A percentile compares a stretch with the other conserved stretches of the same genome.
These are phyloP conservation scores for Microctenopoma stevenorrisi DNA, from an alignment of 2,797 vertebrate genomes.

Conservation along the genomic window DNA sequence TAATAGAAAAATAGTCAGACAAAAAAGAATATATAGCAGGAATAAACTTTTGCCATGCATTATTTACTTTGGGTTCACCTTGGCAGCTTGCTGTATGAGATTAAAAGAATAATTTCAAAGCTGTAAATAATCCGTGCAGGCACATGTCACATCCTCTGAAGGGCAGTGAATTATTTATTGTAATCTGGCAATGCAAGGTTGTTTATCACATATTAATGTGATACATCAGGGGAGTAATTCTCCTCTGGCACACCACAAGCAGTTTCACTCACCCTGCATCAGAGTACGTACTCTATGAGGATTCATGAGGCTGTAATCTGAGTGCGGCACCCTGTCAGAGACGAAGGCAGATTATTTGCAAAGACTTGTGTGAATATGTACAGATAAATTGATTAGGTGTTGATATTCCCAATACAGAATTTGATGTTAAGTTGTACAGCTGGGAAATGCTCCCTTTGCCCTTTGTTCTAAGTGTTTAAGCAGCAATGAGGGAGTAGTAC, in stretches of 20 bases:
- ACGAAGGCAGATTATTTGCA: conserved; percentile 59
- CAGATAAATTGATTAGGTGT: conserved; percentile 64
- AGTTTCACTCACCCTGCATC: conserved; percentile 72
- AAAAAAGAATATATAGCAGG: conserved; percentile 59
- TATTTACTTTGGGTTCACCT: conserved; percentile 80
- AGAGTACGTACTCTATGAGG: conserved; percentile 70
- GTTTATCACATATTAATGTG: conserved; percentile 89
- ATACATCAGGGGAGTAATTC: conserved; percentile 85
- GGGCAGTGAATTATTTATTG: conserved; percentile 87
- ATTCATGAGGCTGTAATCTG: conserved; percentile 81
- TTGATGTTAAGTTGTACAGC: conserved; percentile 41
- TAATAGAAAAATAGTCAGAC: conserved; percentile 40
- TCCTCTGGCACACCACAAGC: conserved; percentile 76
- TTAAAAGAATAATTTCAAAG: conserved; percentile 83
- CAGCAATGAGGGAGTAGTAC: conserved; percentile 24
- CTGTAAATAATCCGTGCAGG: conserved; percentile 83
- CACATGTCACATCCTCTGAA: conserved; percentile 82
- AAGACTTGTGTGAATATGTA: conserved; percentile 51
- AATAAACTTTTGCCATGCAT: conserved; percentile 75
- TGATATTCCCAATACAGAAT: conserved; percentile 51
- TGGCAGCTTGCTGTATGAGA: conserved; percentile 75
- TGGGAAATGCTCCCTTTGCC: conserved; percentile 33
- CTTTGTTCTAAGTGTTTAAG: conserved; percentile 34
- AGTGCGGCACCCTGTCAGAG: conserved; percentile 66
- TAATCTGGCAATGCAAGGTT: conserved; percentile 86